Base-by-base conservation (phyloP, 1,140 invertebrate genomes). In the Philotrypesis tridentata region DNA sequence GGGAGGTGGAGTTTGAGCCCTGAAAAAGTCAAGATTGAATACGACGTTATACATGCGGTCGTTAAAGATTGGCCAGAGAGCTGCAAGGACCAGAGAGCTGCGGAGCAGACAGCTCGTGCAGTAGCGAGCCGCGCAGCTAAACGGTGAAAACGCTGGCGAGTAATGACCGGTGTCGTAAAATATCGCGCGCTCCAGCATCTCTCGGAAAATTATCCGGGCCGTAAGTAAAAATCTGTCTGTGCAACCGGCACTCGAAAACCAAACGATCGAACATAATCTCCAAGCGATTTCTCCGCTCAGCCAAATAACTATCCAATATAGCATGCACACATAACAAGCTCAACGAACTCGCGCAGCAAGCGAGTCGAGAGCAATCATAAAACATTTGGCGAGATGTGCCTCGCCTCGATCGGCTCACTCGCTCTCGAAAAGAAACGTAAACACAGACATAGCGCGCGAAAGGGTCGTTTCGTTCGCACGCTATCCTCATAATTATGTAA, bases 401-500 rank as follows among this genome's bases (percentile, higher is more conserved):
- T 55, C 48, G 48, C 48, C 48, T 55, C 0, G 21, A 29, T 68
- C 67, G 27, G 17, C 12, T 25, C n/a, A n/a, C n/a, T n/a, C n/a
- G n/a, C n/a, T n/a, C n/a, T 12, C 2, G 23, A 61, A 23, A 23
- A 61, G 60, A 21, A 61, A 12, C 23, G 6, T 60, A 60, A 65
- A 65, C 25, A 33, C 31, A 9, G 3, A n/a, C 68, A 71, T 40
- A 68, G 31, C 29, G 12, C 29, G 9, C 67, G 11, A 25, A 85
- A 85, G 86, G 85, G 86, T 88, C 87, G 73, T 85, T 80, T 60
- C 83, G 85, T 87, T 88, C 87, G 85, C 87, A 88, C 87, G 87
- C 84, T 88, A 9, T 29, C 21, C 1, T n/a, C n/a, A n/a, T n/a
- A n/a, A 14, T 88, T 85, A 82, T 79, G 86, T 80, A 86, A 87